These are phyloP conservation scores for Rhinella marina DNA, from an alignment of 2,797 vertebrate genomes.

Conservation along the genomic window DNA sequence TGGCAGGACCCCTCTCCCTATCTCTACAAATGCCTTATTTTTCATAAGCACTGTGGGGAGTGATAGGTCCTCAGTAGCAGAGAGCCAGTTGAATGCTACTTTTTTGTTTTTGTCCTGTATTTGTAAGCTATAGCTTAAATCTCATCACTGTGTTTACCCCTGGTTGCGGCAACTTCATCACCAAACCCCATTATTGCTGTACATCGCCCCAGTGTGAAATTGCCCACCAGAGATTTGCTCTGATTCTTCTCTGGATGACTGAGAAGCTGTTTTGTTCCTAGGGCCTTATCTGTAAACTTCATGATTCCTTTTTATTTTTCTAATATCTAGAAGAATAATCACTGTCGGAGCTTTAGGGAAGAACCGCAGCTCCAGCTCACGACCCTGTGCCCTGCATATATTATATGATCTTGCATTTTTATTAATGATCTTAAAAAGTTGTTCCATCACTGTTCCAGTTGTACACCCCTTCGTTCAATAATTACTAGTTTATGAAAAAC, in stretches of 20 bases:
- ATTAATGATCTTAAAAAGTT: background rate
- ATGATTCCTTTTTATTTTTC: background rate
- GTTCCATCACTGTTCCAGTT: background rate
- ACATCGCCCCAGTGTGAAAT: background rate
- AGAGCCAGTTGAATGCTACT: conserved; percentile 7
- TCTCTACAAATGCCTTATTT: conserved; percentile 56
- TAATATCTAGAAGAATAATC: background rate
- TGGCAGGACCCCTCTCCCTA: conserved; percentile 39
- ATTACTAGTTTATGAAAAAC: background rate
- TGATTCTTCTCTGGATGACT: background rate
- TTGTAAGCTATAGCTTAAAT: background rate
- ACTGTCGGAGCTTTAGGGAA: background rate
- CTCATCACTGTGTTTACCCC: background rate
- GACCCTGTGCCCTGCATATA: background rate
- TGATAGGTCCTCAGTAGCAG: conserved; percentile 23
- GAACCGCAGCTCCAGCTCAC: background rate
- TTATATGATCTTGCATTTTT: background rate
- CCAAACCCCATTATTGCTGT: background rate
- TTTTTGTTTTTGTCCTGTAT: background rate
- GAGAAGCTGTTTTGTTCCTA: background rate
- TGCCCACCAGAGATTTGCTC: background rate
- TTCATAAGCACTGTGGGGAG: conserved; percentile 30
- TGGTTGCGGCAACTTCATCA: background rate
- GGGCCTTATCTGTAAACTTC: background rate
- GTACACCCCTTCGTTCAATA: background rate